A percentile compares a stretch with the other conserved stretches of the same genome.
These are phyloP conservation scores for Limenitis camilla DNA, from an alignment of 2,888 invertebrate genomes.

Conservation along the genomic window DNA sequence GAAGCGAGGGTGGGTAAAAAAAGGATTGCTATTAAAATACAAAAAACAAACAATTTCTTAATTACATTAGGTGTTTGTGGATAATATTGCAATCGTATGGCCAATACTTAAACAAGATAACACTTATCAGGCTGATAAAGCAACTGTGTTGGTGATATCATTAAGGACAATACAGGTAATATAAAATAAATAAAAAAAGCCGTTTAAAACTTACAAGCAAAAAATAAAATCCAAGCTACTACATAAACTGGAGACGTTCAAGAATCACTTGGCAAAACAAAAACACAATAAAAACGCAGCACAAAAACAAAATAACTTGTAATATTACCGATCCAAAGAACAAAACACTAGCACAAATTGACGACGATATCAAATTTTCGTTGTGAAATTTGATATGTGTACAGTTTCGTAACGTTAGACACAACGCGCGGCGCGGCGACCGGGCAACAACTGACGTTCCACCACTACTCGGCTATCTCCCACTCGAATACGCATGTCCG, in stretches of 20 bases:
- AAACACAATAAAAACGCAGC: constrained; percentile 51
- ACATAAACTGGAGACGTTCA: constrained; percentile 49
- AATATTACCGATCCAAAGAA: constrained; percentile 53
- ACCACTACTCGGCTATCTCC: constrained; percentile 43
- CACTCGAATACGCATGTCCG: constrained; percentile 69
- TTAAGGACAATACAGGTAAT: constrained; percentile 34
- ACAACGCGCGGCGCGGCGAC: constrained; percentile 51
- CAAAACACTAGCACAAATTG: constrained; percentile 63
- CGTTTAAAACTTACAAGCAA: constrained; percentile 23
- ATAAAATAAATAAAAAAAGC: constrained; percentile 26
- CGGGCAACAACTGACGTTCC: constrained; percentile 59
- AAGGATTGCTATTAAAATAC: background rate
- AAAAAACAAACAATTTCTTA: constrained; percentile 11
- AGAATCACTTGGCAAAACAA: constrained; percentile 54
- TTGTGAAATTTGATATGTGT: constrained; percentile 73
- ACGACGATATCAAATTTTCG: constrained; percentile 72
- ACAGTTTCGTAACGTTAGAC: constrained; percentile 35
- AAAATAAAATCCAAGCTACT: constrained; percentile 35
- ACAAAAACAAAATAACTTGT: constrained; percentile 30
- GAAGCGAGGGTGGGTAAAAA: background rate
- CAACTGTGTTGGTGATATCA: constrained; percentile 63
- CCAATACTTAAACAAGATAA: constrained; percentile 48
- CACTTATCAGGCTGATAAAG: constrained; percentile 63
- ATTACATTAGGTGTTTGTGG: constrained; percentile 37
- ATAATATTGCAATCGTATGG: constrained; percentile 41